A percentile compares a stretch with the other conserved stretches of the same genome.
These are phyloP conservation scores for Apogon hyalosoma DNA, from an alignment of 2,797 vertebrate genomes.

Conservation along the genomic window DNA sequence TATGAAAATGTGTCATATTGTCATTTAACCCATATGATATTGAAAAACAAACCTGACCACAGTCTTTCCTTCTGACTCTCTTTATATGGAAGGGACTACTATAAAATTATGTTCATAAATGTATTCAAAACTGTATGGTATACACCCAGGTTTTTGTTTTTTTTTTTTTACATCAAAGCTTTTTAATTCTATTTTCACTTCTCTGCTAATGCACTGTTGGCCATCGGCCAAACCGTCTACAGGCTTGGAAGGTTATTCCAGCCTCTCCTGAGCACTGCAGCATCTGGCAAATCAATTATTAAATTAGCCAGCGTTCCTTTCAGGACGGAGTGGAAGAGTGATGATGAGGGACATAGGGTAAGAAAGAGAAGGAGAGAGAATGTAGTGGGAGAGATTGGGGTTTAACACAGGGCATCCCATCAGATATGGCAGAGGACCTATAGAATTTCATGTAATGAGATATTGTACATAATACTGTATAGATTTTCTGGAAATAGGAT, in stretches of 20 bases:
- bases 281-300: slow-evolving; percentile 88
- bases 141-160: slow-evolving; percentile 51
- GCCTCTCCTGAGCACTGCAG: slow-evolving; percentile 83
- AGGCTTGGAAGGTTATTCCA: slow-evolving; percentile 80
- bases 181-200: slow-evolving; percentile 83
- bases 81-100: slow-evolving; percentile 15
- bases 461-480: slow-evolving; percentile 75
- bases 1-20: too few relatives aligned
- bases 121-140: slow-evolving; percentile 57
- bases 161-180: slow-evolving; percentile 72
- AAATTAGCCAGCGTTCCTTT: slow-evolving; percentile 83
- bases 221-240: slow-evolving; percentile 76
- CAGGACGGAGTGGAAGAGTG: slow-evolving; percentile 72
- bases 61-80: slow-evolving; percentile 10
- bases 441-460: slow-evolving; percentile 83
- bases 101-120: slow-evolving; percentile 63
- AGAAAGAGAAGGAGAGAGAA: slow-evolving; percentile 38
- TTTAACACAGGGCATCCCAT: slow-evolving; percentile 70
- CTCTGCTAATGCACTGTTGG: slow-evolving; percentile 81
- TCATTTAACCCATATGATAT: too few relatives aligned
- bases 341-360: slow-evolving; percentile 66
- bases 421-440: slow-evolving; percentile 73
- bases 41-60: slow-evolving; percentile 15
- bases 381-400: slow-evolving; percentile 39
- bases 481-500: slow-evolving; percentile 78